Evolutionary conservation across 2,113 vertebrate genomes (phyloP).

Genomic region (Rhadina sibilatrix): DNA sequence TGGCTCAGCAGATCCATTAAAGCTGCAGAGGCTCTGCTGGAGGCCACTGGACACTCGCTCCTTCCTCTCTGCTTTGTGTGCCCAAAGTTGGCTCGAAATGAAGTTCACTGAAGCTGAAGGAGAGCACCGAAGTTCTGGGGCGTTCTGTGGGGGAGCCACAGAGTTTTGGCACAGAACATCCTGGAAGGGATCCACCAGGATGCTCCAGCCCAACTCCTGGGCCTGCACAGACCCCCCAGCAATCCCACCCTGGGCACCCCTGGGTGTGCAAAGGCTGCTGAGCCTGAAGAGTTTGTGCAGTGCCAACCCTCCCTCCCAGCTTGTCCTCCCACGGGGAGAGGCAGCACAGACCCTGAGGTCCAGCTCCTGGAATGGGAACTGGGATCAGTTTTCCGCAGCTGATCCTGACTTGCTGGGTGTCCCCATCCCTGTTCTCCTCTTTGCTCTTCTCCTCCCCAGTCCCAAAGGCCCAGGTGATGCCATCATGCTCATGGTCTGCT

Average conservation of each 20-base stretch:
- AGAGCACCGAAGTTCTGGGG: not conserved
- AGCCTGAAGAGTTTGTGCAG: not conserved
- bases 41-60: not conserved
- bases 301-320: not conserved
- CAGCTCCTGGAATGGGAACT: not conserved
- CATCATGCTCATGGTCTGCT: not conserved
- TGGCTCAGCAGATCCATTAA: conserved; percentile 15
- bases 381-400: not conserved
- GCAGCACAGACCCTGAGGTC: not conserved
- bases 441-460: not conserved
- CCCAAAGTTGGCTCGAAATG: not conserved
- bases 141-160: no score
- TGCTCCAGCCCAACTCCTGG: not conserved
- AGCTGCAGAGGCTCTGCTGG: not conserved
- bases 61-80: not conserved
- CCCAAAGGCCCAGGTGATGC: not conserved
- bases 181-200: not conserved
- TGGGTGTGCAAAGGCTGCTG: fast-evolving
- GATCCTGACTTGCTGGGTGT: not conserved
- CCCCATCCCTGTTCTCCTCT: not conserved
- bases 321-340: not conserved
- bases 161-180: not conserved
- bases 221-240: not conserved
- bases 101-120: not conserved
- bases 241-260: not conserved